Evolutionary conservation across 2,888 invertebrate species (phyloP), one percentile per base, ranked within the genome.

Genomic region (Dusona sp.): DNA sequence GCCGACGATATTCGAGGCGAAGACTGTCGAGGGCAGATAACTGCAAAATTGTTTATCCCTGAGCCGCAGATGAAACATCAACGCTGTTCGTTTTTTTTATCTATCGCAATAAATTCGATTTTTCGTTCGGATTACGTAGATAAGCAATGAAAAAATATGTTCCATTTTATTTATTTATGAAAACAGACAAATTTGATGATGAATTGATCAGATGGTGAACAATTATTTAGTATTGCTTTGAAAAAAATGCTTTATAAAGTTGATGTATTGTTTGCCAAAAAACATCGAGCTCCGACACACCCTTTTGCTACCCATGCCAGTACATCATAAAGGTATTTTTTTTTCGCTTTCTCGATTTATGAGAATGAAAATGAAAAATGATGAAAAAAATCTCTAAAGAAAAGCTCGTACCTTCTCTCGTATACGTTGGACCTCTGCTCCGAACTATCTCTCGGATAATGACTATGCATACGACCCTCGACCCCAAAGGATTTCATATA

Each of bases 401-500:
- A 79, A 85, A 79, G 74, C 57, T 75, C 68, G 74, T 54, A 57
- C 25, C 45, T 16, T 45, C 19, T 51, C 51, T 33, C 64, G n/a
- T 22, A 22, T 48, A 65, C 64, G 61, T 61, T 48, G 48, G 54
- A 65, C 74, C 74, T 64, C 57, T 51, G 45, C 25, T 13, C 64
- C 29, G 22, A 65, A 65, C 22, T 64, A 38, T 67, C 90, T 86
- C 72, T 81, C 64, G 89, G 88, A 90, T 90, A 90, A 92, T 92
- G 92, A 92, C 90, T 93, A 92, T 92, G 92, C 92, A 93, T 92
- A 92, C 90, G 93, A 92, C 68, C 67, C 85, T 91, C 89, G 90
- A 29, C 68, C 89, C 91, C 91, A 92, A 93, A 93, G 93, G 92
- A 91, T 93, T 93, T 93, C 93, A 93, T 93, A 93, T 93, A 93